Evolutionary conservation across 92 coral and sea anemone genomes (phyloP).

Genomic region (Desmophyllum pertusum): DNA sequence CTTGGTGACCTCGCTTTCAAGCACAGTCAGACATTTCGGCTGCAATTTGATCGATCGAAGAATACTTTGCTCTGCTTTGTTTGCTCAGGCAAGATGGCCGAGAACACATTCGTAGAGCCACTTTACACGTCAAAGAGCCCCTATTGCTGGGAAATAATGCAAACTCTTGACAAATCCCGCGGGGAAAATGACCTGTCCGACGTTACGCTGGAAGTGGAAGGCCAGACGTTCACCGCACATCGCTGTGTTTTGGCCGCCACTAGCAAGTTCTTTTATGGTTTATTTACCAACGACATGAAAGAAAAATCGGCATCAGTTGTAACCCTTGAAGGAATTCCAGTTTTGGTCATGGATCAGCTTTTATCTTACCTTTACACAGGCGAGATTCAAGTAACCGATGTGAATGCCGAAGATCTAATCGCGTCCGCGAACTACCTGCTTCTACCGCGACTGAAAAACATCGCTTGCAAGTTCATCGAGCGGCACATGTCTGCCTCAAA

Average conservation of each 20-base stretch:
- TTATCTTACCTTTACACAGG: conserved; percentile 84
- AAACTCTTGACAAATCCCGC: conserved; percentile 53
- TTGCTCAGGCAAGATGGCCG: conserved; percentile 18
- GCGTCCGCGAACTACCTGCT: conserved; percentile 82
- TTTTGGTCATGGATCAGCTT: conserved; percentile 54
- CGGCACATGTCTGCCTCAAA: conserved; percentile 74
- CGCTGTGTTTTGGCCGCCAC: conserved; percentile 71
- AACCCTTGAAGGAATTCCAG: conserved; percentile 60
- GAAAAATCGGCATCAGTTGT: conserved; percentile 64
- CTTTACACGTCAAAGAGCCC: neutral
- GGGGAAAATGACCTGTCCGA: conserved; percentile 61
- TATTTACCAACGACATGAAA: conserved; percentile 77
- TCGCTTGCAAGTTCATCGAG: conserved; percentile 80
- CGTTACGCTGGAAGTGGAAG: conserved; percentile 70
- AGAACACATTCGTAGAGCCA: neutral
- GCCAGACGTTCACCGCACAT: conserved; percentile 71
- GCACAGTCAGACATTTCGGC: neutral
- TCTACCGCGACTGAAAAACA: conserved; percentile 73
- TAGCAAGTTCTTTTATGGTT: conserved; percentile 71
- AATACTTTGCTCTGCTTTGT: too few species aligned
- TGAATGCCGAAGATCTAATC: conserved; percentile 86
- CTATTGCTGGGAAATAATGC: conserved; percentile 35
- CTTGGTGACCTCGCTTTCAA: conserved; percentile 1
- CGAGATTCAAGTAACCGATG: conserved; percentile 58
- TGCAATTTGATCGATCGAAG: neutral